Evolutionary conservation across 1,140 invertebrate genomes (phyloP).

Genomic region (Drosophila orena): DNA sequence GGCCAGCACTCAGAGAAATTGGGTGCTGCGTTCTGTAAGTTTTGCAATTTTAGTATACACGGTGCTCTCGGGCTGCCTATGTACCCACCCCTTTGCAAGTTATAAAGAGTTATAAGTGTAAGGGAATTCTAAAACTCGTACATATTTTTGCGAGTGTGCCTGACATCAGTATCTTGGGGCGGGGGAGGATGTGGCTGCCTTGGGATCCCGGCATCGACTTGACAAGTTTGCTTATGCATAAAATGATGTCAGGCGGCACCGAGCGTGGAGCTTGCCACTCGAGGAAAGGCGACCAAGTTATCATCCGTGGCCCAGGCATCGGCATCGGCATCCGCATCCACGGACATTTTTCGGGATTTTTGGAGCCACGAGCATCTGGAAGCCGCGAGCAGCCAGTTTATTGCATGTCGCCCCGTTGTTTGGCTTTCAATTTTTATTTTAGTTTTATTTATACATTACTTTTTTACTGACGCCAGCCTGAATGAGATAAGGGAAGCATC

Average conservation of each 20-base stretch:
- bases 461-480: constrained; percentile 18
- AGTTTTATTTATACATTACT: constrained; percentile 69
- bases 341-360: neutral
- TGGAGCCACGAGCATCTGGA: neutral
- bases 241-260: constrained; percentile 56
- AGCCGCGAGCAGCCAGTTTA: constrained; percentile 68
- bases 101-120: too few relatives aligned
- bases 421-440: constrained; percentile 82
- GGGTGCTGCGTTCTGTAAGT: neutral
- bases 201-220: constrained; percentile 50
- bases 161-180: neutral
- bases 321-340: constrained; percentile 17
- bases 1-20: constrained; percentile 1
- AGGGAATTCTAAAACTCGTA: neutral
- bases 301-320: constrained; percentile 66
- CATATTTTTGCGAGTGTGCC: neutral
- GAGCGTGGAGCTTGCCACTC: constrained; percentile 49
- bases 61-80: too few relatives aligned
- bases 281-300: constrained; percentile 65
- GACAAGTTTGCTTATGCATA: constrained; percentile 83
- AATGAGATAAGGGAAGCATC: constrained; percentile 37
- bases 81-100: too few relatives aligned
- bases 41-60: neutral
- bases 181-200: neutral
- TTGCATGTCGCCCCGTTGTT: constrained; percentile 76